Evolutionary conservation across 2,888 invertebrate genomes (phyloP).

Genomic region (Zygogramma bicolorata): DNA sequence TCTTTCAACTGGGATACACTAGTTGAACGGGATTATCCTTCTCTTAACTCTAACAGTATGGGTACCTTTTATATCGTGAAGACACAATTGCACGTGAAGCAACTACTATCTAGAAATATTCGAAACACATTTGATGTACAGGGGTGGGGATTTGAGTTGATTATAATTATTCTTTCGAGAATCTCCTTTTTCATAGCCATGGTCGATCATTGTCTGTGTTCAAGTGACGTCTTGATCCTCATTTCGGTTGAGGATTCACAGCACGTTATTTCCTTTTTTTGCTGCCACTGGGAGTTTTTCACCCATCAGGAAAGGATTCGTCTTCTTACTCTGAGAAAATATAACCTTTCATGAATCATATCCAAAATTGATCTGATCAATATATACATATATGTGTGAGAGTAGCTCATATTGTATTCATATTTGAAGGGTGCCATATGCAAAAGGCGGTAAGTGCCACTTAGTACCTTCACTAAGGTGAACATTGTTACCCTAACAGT

Average conservation of each 20-base stretch:
- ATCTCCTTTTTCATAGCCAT: constrained; percentile 53
- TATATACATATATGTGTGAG: too few species aligned
- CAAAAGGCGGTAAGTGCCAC: too few species aligned
- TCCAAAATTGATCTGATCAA: too few species aligned
- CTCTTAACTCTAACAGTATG: constrained; percentile 62
- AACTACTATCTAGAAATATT: constrained; percentile 52
- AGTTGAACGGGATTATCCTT: constrained; percentile 27
- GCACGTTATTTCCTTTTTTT: constrained; percentile 87
- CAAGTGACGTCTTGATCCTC: constrained; percentile 25
- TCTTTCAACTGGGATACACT: constrained; percentile 29
- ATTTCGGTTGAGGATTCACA: constrained; percentile 56
- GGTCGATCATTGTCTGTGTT: constrained; percentile 45
- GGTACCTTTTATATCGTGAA: constrained; percentile 53
- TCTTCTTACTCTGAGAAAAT: constrained; percentile 38
- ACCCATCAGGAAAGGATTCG: constrained; percentile 87
- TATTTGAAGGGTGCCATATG: too few species aligned
- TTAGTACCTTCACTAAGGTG: too few species aligned
- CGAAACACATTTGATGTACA: constrained; percentile 36
- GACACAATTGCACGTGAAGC: constrained; percentile 51
- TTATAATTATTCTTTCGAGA: constrained; percentile 46
- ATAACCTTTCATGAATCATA: background rate
- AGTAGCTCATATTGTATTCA: too few species aligned
- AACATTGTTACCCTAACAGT: too few species aligned
- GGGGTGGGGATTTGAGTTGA: constrained; percentile 41
- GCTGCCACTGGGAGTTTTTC: constrained; percentile 92